phyloP scores from a whole-genome alignment of 2,113 vertebrate genomes.

The Dipodomys ordii region DNA sequence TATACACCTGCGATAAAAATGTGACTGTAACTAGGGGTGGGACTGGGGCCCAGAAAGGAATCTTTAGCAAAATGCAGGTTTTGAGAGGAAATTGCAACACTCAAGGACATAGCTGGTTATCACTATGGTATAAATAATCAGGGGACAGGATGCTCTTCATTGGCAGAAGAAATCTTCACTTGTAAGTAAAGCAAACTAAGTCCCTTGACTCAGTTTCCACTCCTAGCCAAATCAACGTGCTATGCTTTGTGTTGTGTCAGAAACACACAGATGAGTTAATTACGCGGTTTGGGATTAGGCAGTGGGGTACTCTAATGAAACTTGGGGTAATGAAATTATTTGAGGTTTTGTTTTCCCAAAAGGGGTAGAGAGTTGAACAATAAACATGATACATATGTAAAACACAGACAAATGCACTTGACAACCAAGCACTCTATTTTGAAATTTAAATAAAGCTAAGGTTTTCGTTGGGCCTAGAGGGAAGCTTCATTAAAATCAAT shows the following conservation, averaged over 20 bases:
- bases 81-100: conserved; percentile 5
- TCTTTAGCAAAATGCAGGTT: background rate
- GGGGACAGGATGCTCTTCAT: background rate
- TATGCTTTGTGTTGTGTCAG: background rate
- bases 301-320: background rate
- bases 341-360: conserved; percentile 56
- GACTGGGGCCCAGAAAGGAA: background rate
- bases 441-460: conserved; percentile 84
- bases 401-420: conserved; percentile 68
- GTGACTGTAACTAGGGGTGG: background rate
- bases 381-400: conserved; percentile 52
- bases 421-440: conserved; percentile 77
- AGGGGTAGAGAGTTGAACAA: conserved; percentile 12
- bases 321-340: conserved; percentile 54
- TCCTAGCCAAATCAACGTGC: background rate
- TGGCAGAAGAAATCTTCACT: background rate
- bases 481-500: conserved; percentile 89
- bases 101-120: conserved; percentile 31
- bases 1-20: conserved; percentile 21
- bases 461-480: conserved; percentile 80
- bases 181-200: conserved; percentile 45
- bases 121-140: conserved; percentile 35
- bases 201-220: background rate
- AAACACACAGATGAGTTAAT: background rate
- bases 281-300: background rate